Conservation (phyloP, 1,140 invertebrate genomes). For the Cardiocondyla obscurior region DNA sequence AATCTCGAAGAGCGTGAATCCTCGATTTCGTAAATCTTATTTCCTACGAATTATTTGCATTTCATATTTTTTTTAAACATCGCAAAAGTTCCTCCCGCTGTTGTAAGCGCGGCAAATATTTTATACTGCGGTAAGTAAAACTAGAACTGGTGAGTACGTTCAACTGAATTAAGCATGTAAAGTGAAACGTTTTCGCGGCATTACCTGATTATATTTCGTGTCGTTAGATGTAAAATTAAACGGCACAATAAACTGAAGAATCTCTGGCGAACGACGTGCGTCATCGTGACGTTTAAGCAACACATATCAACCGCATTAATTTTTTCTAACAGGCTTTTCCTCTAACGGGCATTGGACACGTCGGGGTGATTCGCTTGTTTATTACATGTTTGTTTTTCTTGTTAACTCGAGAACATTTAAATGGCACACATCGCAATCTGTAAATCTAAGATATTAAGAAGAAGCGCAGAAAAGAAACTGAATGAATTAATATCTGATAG, state of each 20-base stretch:
- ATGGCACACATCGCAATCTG: neutral
- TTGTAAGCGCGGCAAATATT: too few relatives aligned
- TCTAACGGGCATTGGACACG: neutral
- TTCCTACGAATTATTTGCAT: neutral
- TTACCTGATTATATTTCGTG: neutral
- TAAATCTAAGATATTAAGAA: too few relatives aligned
- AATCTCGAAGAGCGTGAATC: neutral
- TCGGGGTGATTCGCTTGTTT: neutral
- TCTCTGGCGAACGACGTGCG: neutral
- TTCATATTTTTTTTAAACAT: neutral
- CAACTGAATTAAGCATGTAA: too few relatives aligned
- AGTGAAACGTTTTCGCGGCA: constrained; percentile 17
- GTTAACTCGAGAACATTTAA: neutral
- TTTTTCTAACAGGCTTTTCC: neutral
- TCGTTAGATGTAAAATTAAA: neutral
- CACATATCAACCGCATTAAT: neutral
- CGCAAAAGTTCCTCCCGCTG: too few relatives aligned
- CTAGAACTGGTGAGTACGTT: too few relatives aligned
- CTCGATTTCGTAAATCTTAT: neutral
- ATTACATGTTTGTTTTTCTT: neutral
- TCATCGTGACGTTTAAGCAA: constrained; percentile 16
- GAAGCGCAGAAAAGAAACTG: too few relatives aligned
- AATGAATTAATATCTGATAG: too few relatives aligned
- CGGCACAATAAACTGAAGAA: neutral
- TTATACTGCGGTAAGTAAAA: too few relatives aligned